phyloP scores from a whole-genome alignment of 1,140 invertebrate species.

The Adoxophyes honmai region DNA sequence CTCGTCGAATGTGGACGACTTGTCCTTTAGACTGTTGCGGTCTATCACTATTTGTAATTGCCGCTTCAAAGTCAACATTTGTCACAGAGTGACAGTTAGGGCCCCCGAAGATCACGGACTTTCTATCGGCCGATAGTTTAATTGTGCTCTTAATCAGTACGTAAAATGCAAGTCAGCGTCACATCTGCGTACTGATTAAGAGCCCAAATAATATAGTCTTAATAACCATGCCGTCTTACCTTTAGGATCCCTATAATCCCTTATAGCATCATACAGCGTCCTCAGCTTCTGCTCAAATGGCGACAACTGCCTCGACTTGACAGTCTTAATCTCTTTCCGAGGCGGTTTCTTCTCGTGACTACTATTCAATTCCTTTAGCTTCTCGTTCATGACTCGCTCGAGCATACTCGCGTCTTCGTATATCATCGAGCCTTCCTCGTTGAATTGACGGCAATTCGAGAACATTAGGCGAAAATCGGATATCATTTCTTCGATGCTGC shows the following conservation, averaged over 20 bases:
- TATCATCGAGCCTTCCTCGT: conserved; percentile 96
- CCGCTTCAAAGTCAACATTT: too few species aligned
- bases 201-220: neutral
- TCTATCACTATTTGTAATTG: too few species aligned
- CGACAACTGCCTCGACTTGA: conserved; percentile 61
- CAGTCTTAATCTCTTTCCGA: conserved; percentile 43
- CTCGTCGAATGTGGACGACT: too few species aligned
- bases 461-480: conserved; percentile 92
- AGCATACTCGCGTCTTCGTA: conserved; percentile 95
- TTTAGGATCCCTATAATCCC: conserved; percentile 93
- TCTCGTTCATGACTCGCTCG: conserved; percentile 90
- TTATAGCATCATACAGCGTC: conserved; percentile 92
- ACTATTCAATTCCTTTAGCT: conserved; percentile 84
- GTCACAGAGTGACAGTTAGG: too few species aligned
- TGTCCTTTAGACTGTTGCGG: too few species aligned
- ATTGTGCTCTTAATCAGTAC: too few species aligned
- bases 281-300: conserved; percentile 87
- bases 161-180: too few species aligned
- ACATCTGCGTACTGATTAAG: too few species aligned
- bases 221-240: conserved; percentile 52
- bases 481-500: conserved; percentile 79
- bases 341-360: conserved; percentile 45
- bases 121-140: too few species aligned
- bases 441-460: conserved; percentile 95
- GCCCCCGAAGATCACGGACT: too few species aligned